Evolutionary conservation across 2,113 vertebrate genomes (phyloP), one percentile per base, ranked within the genome.

Genomic region (Anarrhichthys ocellatus): DNA sequence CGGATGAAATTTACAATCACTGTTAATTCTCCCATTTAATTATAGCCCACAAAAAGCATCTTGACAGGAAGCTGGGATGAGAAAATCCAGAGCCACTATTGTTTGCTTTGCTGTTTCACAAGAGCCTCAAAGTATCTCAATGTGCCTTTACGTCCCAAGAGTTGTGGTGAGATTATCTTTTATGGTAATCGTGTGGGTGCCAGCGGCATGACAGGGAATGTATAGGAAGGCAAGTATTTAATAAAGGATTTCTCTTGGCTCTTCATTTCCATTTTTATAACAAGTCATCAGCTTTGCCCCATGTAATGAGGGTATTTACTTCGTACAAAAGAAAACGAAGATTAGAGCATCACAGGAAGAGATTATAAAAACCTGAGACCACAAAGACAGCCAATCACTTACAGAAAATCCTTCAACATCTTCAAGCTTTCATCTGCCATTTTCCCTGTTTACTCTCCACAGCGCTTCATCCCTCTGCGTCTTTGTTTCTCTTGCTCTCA

Each of bases 231-330:
- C 63, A 76, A 83, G 84, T 66, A 76, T 91, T 88, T 91, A 90
- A 91, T 89, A 91, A 92, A 83, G 44, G 74, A 78, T 65, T 88
- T 87, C 78, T 82, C 80, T 78, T 5, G 48, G 80, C 81, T 86
- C 84, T 88, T 90, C 82, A 88, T 92, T 92, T 92, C 89, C 88
- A 91, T 93, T 94, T 94, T 89, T 89, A 92, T 89, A 91, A 88
- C 65, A 87, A 89, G 89, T 89, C 67, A 54, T 87, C 91, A 91
- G 92, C 89, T 92, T 80, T 87, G 87, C 86, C 75, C 87, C 66
- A 56, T 88, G 84, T 93, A 93, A 93, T 92, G 81, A 93, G 81
- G 92, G 80, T 89, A 91, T 92, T 93, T 85, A 92, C 87, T 88
- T 65, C 59, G 67, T 59, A 88, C 81, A 90, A 92, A 93, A 87